These are phyloP conservation scores for Drepanosiphum platanoidis DNA, from an alignment of 2,888 invertebrate genomes.

Conservation along the genomic window DNA sequence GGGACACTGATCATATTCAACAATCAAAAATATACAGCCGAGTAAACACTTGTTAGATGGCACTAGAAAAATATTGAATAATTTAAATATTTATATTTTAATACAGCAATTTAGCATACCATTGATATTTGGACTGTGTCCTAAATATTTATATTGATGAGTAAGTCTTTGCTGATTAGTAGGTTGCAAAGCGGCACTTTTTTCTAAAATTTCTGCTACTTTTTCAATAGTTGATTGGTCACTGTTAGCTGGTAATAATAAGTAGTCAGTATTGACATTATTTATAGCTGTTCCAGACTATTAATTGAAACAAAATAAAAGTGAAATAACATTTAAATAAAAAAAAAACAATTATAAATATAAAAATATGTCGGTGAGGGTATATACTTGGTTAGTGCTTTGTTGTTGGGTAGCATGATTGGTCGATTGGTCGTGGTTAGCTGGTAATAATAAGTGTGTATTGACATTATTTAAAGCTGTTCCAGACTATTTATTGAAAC, in stretches of 20 bases:
- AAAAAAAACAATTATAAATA: too few relatives aligned
- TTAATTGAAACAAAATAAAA: too few relatives aligned
- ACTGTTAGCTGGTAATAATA: slow-evolving; percentile 57
- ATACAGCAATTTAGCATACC: slow-evolving; percentile 67
- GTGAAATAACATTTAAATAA: neutral
- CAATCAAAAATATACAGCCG: slow-evolving; percentile 92
- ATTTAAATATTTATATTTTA: neutral
- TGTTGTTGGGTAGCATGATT: slow-evolving; percentile 64
- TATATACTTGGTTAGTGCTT: slow-evolving; percentile 63
- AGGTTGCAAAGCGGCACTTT: slow-evolving; percentile 66
- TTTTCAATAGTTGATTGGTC: slow-evolving; percentile 65
- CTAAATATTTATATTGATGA: slow-evolving; percentile 81
- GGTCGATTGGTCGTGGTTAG: slow-evolving; percentile 63
- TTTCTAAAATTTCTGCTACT: slow-evolving; percentile 66
- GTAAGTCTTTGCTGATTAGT: slow-evolving; percentile 72
- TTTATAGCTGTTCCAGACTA: slow-evolving; percentile 64
- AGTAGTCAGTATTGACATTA: too few relatives aligned
- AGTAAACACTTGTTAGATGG: slow-evolving; percentile 89
- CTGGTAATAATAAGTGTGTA: too few relatives aligned
- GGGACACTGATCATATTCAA: slow-evolving; percentile 81
- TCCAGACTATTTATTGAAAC: slow-evolving; percentile 64
- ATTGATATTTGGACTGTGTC: slow-evolving; percentile 92
- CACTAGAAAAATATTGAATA: slow-evolving; percentile 67
- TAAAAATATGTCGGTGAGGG: neutral
- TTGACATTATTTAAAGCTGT: slow-evolving; percentile 64